These are phyloP conservation scores for Rhinoraja longicauda DNA, from an alignment of 2,797 vertebrate species.

Conservation along the genomic window DNA sequence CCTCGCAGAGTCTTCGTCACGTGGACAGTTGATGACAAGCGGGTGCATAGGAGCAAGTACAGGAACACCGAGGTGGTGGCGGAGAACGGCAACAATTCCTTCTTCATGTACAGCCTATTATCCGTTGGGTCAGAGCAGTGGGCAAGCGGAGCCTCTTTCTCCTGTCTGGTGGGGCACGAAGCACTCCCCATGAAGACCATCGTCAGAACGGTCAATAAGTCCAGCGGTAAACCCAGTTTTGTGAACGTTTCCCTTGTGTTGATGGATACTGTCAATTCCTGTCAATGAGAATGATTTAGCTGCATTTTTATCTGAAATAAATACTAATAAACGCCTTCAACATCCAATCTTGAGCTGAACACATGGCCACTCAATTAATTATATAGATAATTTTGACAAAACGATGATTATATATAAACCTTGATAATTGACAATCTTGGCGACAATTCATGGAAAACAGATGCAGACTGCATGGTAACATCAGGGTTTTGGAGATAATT, in stretches of 20 bases:
- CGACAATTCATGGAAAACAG: too few relatives aligned
- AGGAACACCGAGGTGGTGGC: neutral
- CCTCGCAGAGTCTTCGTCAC: neutral
- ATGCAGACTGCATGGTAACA: too few relatives aligned
- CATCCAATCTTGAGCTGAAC: neutral
- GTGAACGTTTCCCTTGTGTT: neutral
- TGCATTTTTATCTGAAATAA: neutral
- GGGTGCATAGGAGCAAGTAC: neutral
- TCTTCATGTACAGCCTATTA: neutral
- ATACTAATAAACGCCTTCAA: neutral
- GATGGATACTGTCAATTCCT: neutral
- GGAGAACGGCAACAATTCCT: neutral
- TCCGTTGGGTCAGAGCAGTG: neutral
- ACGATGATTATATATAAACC: neutral
- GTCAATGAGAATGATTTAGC: neutral
- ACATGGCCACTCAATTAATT: neutral
- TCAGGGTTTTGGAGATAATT: too few relatives aligned
- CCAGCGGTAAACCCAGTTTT: neutral
- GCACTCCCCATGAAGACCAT: neutral
- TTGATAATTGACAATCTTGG: too few relatives aligned
- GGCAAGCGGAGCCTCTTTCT: neutral
- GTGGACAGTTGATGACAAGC: neutral
- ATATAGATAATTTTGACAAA: neutral
- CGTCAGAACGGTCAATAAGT: neutral
- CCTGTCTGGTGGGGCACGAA: neutral